Evolutionary conservation across 2,113 vertebrate genomes (phyloP).

Genomic region (Acanthisitta chloris): DNA sequence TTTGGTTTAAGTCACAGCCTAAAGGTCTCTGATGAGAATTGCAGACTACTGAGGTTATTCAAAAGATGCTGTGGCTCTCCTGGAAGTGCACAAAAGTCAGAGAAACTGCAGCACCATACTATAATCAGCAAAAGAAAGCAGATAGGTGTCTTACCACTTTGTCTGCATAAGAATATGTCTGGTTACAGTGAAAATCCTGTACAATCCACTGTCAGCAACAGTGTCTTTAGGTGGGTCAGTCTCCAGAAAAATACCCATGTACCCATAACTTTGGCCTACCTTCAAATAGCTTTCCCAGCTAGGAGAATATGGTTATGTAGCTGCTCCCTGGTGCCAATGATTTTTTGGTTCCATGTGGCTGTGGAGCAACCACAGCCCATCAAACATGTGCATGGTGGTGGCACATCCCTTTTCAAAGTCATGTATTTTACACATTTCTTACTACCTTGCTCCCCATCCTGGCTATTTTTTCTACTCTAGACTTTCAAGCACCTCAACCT

Average conservation of each 20-base stretch:
- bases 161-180: background rate
- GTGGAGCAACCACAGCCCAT: accelerated
- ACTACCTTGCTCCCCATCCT: background rate
- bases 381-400: background rate
- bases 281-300: background rate
- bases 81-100: background rate
- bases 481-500: background rate
- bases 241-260: background rate
- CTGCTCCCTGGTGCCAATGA: background rate
- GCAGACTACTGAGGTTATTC: background rate
- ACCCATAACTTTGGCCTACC: background rate
- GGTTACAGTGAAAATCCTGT: background rate
- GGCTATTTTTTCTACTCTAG: background rate
- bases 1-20: background rate
- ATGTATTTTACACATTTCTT: background rate
- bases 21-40: background rate
- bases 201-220: background rate
- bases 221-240: background rate
- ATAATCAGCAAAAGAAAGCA: background rate
- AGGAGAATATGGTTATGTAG: background rate
- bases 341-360: background rate
- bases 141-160: background rate
- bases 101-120: background rate
- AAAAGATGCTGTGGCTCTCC: background rate
- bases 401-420: background rate